Conservation (phyloP, 2,888 invertebrate species). For the Nephrocerus scutellatus region DNA sequence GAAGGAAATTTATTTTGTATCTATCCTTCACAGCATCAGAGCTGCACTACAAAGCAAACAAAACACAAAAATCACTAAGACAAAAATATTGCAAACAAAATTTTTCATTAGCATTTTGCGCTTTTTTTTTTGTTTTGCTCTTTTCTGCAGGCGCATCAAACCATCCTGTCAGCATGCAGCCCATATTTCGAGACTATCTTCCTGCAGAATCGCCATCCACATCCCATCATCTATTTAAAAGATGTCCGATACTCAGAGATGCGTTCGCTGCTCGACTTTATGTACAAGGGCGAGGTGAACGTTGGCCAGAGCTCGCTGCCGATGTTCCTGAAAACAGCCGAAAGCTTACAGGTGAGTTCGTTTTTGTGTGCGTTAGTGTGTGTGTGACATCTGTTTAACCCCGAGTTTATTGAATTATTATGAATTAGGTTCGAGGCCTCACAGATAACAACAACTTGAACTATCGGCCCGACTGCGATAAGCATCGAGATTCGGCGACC, state of each 20-base stretch:
- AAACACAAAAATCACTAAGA: constrained; percentile 10
- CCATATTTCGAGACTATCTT: constrained; percentile 90
- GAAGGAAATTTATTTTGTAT: constrained; percentile 19
- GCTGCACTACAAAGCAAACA: no score
- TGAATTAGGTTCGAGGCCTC: constrained; percentile 60
- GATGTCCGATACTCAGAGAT: constrained; percentile 85
- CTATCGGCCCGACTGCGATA: constrained; percentile 46
- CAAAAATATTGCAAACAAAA: constrained; percentile 13
- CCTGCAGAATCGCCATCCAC: constrained; percentile 80
- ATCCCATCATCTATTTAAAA: constrained; percentile 87
- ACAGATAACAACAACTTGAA: constrained; percentile 70
- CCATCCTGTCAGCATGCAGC: constrained; percentile 87
- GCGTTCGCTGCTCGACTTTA: constrained; percentile 83
- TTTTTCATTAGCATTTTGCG: constrained; percentile 8
- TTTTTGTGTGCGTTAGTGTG: no score
- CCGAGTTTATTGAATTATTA: not conserved
- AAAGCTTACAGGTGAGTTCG: constrained; percentile 73
- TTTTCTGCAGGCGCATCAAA: constrained; percentile 77
- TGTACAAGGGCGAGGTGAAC: constrained; percentile 89
- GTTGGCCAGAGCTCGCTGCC: constrained; percentile 86
- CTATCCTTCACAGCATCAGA: constrained; percentile 8
- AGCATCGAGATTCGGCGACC: constrained; percentile 45
- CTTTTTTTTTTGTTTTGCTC: no score
- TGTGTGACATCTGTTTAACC: no score
- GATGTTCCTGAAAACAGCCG: constrained; percentile 86